Conservation (phyloP, 1,140 invertebrate genomes). For the Teleopsis dalmanni region DNA sequence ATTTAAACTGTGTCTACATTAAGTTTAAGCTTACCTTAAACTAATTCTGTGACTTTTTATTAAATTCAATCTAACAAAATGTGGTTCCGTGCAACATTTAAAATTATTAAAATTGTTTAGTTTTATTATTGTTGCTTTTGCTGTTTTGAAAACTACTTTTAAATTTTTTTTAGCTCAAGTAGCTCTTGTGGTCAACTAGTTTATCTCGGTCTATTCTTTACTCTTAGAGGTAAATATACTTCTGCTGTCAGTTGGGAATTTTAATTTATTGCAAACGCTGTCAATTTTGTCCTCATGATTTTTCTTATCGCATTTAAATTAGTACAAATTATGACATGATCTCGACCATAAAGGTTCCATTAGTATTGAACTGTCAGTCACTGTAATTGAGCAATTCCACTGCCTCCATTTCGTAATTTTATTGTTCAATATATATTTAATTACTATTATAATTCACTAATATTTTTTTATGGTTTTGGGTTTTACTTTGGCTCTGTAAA, state of each 20-base stretch:
- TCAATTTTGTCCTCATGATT: neutral
- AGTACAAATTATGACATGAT: constrained; percentile 6
- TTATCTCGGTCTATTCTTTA: neutral
- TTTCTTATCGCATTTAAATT: neutral
- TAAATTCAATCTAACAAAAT: no score
- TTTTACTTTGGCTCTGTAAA: neutral
- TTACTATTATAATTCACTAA: neutral
- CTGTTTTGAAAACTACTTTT: neutral
- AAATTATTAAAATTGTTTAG: no score
- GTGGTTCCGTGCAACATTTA: no score
- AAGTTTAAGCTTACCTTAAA: no score
- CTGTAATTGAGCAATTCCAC: neutral
- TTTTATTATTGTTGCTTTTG: constrained; percentile 2
- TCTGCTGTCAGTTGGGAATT: no score
- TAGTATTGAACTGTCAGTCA: constrained; percentile 1
- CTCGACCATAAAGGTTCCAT: neutral
- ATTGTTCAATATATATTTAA: neutral
- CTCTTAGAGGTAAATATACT: neutral
- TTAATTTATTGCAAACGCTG: no score
- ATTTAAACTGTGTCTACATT: no score
- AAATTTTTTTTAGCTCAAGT: neutral
- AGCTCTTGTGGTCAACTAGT: neutral
- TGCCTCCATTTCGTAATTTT: neutral
- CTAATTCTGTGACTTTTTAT: no score
- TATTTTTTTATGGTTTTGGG: neutral